Evolutionary conservation across 2,113 vertebrate genomes (phyloP), one percentile per base, ranked within the genome.

Genomic region (Ptilonorhynchus violaceus): DNA sequence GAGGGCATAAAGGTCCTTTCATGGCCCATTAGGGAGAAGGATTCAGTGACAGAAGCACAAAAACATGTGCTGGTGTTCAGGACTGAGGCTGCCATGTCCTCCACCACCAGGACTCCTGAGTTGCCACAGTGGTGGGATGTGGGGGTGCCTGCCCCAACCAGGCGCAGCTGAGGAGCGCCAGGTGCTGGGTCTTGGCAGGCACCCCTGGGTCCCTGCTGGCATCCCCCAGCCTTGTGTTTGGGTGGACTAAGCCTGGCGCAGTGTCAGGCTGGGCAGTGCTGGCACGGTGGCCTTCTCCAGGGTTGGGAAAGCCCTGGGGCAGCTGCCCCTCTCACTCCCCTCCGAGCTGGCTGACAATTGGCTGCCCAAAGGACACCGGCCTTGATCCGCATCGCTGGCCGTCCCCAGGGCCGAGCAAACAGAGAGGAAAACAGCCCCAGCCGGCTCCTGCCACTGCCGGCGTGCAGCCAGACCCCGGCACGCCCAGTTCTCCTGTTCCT

Each of bases 281-380:
- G 31, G 49, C 46, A 46, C 53, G 73, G 77, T 68, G 56, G 69
- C 77, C 42, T 50, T 42, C 64, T 85, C 64, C 55, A 67, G 21
- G 28, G 91, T 92, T 96, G 69, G 94, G 92, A 96, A 96, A 96
- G 81, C 81, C 94, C 77, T 7, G 19, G 78, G 85, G 74, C 39
- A 0, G 56, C 66, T 94, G 91, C 92, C 91, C 85, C 90, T 95
- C 94, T 96, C 94, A 92, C 96, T 96, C 96, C 96, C 96, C 96
- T 94, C 85, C 1, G 10, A 93, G 69, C 92, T 85, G 78, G 42
- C 24, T 0, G 4, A 85, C 94, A 95, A 96, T 96, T 96, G 96
- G 96, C 91, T 96, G 92, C 74, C 42, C 2, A 1, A 64, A 64
- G 91, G 81, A 93, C 73, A 1, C 14, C 4, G 94, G 88, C 96